Evolutionary conservation across 2,888 invertebrate genomes (phyloP), one percentile per base, ranked within the genome.

Genomic region (Ophion slaviceki): DNA sequence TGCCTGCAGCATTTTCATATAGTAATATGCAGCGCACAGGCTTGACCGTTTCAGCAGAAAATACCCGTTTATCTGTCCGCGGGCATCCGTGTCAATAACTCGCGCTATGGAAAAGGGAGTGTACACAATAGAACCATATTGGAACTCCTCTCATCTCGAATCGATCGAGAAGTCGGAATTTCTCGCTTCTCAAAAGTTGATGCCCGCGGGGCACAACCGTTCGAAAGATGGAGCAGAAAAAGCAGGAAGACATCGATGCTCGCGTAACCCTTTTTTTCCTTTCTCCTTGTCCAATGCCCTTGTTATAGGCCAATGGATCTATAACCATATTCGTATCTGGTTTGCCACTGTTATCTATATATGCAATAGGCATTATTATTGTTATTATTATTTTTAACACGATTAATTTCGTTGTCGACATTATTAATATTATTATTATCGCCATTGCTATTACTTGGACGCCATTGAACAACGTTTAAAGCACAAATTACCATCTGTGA

Each of bases 181-280:
- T 76, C 32, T 77, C 78, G 61, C 24, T 24, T 78, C 70, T 62
- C 32, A 24, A 71, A 79, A 62, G 61, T 71, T 79, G 64, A 76
- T 76, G 79, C 79, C 79, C 47, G 8, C 20, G 70, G 70, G 61
- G 47, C 11, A 14, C 14, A 64, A 53, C 24, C 24, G 47, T 24
- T 24, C 61, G 47, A 47, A 68, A 67, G 67, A 76, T 64, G 66
- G 36, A 66, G 66, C 17, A 74, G 20, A 40, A 75, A 64, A 64
- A 75, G 75, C 75, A 75, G 76, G 32, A 47, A 53, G 66, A 62
- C 62, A 76, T 32, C 57, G 79, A 79, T 79, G 79, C 79, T 79
- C 79, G 70, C 79, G 70, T 71, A 79, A 79, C 79, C 70, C 62
- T 70, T 79, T 70, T 79, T 79, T 78, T 68, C 0, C 45, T 32